A percentile compares a stretch with the other conserved stretches of the same genome.
These are phyloP conservation scores for Polietes domitor DNA, from an alignment of 2,888 invertebrate genomes.

Conservation along the genomic window DNA sequence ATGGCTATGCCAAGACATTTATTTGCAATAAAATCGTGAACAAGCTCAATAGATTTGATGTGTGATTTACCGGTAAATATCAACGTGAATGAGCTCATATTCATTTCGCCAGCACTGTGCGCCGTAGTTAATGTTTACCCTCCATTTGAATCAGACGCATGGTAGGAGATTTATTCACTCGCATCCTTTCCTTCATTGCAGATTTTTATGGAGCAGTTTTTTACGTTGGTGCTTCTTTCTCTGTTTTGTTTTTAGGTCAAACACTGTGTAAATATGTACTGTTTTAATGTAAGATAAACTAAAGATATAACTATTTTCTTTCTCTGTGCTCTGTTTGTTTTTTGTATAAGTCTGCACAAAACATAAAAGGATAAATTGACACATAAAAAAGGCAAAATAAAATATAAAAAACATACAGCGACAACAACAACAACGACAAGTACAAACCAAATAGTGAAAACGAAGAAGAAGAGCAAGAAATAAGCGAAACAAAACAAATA, in stretches of 20 bases:
- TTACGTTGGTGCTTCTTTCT: neutral
- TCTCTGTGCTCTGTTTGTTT: conserved; percentile 18
- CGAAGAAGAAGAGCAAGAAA: conserved; percentile 41
- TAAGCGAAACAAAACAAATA: conserved; percentile 29
- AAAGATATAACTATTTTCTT: conserved; percentile 66
- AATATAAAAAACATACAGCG: conserved; percentile 26
- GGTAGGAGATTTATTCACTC: conserved; percentile 11
- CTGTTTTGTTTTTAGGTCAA: conserved; percentile 66
- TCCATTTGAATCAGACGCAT: neutral
- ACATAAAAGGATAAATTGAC: conserved; percentile 31
- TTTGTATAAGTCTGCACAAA: conserved; percentile 40
- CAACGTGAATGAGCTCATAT: no score
- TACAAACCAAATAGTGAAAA: conserved; percentile 24
- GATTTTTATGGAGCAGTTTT: neutral
- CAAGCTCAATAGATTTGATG: no score
- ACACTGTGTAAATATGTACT: conserved; percentile 56
- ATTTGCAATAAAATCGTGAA: no score
- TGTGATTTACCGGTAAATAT: no score
- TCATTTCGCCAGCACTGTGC: neutral
- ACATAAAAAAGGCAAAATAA: conserved; percentile 38
- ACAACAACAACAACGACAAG: conserved; percentile 4
- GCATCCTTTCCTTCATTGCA: conserved; percentile 9
- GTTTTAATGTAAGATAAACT: conserved; percentile 66
- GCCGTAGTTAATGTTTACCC: neutral
- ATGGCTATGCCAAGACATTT: no score